Evolutionary conservation across 2,888 invertebrate species (phyloP), one percentile per base, ranked within the genome.

Genomic region (Eristalis intricaria): DNA sequence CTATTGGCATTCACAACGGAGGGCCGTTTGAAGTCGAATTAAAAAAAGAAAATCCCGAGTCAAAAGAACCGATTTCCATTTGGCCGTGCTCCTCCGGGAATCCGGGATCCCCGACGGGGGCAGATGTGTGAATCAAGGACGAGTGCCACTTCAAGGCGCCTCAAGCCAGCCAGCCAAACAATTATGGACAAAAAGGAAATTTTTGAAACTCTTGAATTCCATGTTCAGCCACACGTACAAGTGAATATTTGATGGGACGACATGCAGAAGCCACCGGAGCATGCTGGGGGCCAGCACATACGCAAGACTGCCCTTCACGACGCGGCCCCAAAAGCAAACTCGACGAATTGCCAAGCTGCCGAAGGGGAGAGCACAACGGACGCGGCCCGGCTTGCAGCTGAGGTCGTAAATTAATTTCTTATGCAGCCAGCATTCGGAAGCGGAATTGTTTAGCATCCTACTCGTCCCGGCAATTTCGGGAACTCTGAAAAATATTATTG

Each of bases 21-120:
- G 15, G 38, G 5, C n/a, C n/a, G n/a, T 32, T 38, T 43, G 73
- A 26, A 43, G 1, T 50, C 19, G 50, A 50, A 50, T 50, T 50
- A 50, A 1, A 50, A 50, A 50, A 50, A n/a, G n/a, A n/a, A 50
- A 19, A 10, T 1, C 23, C 32, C 61, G 61, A 61, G 22, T 63
- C 35, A n/a, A 38, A 69, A n/a, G 71, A 79, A 43, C 26, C 66
- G 15, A 66, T 80, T 66, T 79, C 73, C 66, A 79, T 79, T 79
- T 32, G 65, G 32, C 35, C 40, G 32, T 13, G 29, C 29, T 71
- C 38, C 56, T 65, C n/a, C 5, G 63, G n/a, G 68, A 38, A 63
- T 22, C 32, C 60, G n/a, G 35, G 23, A 50, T 22, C 61, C 26
- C 56, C 50, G 65, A 60, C 23, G 73, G 60, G n/a, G n/a, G n/a